Base-by-base conservation (phyloP, 2,888 invertebrate genomes). In the Macrosiphum euphorbiae region DNA sequence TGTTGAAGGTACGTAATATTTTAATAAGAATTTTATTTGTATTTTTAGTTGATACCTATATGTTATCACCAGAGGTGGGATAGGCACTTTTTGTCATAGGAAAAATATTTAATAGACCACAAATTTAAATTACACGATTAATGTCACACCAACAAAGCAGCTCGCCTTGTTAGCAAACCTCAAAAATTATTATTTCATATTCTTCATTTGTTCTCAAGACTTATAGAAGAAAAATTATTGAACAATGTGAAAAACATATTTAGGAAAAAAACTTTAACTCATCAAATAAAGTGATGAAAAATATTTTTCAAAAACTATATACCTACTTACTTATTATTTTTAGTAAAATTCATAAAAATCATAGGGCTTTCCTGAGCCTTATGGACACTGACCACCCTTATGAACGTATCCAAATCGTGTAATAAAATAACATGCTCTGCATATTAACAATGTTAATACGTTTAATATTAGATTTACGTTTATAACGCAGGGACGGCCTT, bases 1-100 rank as follows among this genome's bases (percentile, higher is more conserved):
- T 8, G 78, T 85, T 52, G 13, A 35, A 87, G 92, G 92, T 92
- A 87, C 58, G 87, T 85, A 78, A 78, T 78, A 78, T 78, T 78
- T 78, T 1, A 78, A 20, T 78, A 20, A 35, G 20, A 16, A 78
- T 35, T 28, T 16, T 61, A 44, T 89, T 86, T 13, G 0, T 28
- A 47, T 7, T 47, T 47, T 86, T 47, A 7, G 16, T 47, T 28
- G n/a, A 35, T 44, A 44, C 26, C 44, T 47, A 24, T 67, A 47
- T 90, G 35, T 86, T 47, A 28, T n/a, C 7, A 78, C 20, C 35
- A 20, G 35, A 26, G 26, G 26, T 20, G 67, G n/a, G 35, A 78
- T 20, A 20, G 35, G 20, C 3, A 35, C 35, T 78, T 78, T 78
- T 78, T 78, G 20, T 35, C 7, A 35, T 7, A 20, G 78, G 20